Evolutionary conservation across 2,113 vertebrate genomes (phyloP), one percentile per base, ranked within the genome.

Genomic region (Eclectus roratus): DNA sequence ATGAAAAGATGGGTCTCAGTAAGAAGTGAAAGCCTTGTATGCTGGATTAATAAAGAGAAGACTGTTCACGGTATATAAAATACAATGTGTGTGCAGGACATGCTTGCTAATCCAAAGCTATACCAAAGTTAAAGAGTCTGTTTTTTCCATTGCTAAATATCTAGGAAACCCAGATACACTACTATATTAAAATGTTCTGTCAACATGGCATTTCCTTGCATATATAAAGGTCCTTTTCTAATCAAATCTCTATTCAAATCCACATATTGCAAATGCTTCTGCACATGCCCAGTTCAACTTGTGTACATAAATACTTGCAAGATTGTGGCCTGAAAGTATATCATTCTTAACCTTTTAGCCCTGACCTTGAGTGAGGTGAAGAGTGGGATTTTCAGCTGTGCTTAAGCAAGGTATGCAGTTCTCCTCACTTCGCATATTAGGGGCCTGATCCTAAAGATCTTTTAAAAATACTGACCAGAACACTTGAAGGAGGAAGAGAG

Each of bases 41-140:
- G 91, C 88, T 92, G 92, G 85, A 95, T 96, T 95, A 95, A 84
- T 81, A 87, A 74, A 77, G 73, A 91, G 61, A 66, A 92, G 94
- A 84, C 31, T 14, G n/a, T 94, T 95, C 92, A 93, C 0, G 29
- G 69, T 92, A 21, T 81, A 94, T 85, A 92, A 96, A 89, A 86
- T 69, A 92, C 61, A 93, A 81, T 79, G 23, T 69, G 49, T 43
- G 20, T 89, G 47, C 86, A 95, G 60, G 65, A 94, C 85, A 61
- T 87, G 37, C 80, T 78, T 94, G 70, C 52, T 96, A 95, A 94
- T 89, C 93, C 63, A 86, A 93, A 90, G 80, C 82, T 91, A 31
- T 37, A 78, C 46, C 0, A 0, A 29, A 89, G 37, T 70, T 89
- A 77, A 95, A 83, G 84, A 33, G 37, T 91, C 90, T 53, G 58